Evolutionary conservation across 2,113 vertebrate genomes (phyloP), one percentile per base, ranked within the genome.

Genomic region (Nipponia nippon): DNA sequence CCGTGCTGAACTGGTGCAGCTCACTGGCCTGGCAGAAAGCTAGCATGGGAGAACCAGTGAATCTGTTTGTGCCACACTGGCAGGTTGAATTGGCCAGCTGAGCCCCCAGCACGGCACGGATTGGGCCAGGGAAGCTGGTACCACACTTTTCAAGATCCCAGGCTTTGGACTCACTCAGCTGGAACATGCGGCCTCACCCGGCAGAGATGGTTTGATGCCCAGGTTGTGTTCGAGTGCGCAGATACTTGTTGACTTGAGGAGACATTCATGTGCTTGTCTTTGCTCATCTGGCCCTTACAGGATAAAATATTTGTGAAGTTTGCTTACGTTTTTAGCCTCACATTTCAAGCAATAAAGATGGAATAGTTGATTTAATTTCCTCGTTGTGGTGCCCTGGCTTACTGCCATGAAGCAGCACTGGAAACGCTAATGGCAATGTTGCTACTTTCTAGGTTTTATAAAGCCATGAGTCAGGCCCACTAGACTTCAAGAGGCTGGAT

Each of bases 1-100:
- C 30, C 0, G 0, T 32, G 36, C 49, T 1, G 0, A 63, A 70
- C 19, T 1, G 7, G 27, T 34, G 40, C 40, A 13, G 17, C 25
- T 55, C 1, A 1, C 47, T 73, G 26, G n/a, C 26, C 47, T 75
- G 42, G 61, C 75, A 49, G 61, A 36, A 42, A 34, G 42, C 18
- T 21, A 3, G 6, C 21, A 4, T 36, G 59, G 66, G 30, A 55
- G 59, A 79, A 29, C 13, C n/a, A 67, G 40, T 25, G 47, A 38
- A 29, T 29, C 32, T 42, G 32, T 53, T 29, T 71, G 21, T 84
- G 52, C 46, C 40, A 10, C 1, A 0, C 30, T 47, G 70, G 32
- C 32, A 18, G 36, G 49, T 63, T 56, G 53, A 67, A 20, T 18
- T 53, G 59, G 10, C 40, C 73, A 29, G 16, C 53, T 61, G 78